Evolutionary conservation across 1,140 invertebrate species (phyloP).

Genomic region (Helicoverpa zea): DNA sequence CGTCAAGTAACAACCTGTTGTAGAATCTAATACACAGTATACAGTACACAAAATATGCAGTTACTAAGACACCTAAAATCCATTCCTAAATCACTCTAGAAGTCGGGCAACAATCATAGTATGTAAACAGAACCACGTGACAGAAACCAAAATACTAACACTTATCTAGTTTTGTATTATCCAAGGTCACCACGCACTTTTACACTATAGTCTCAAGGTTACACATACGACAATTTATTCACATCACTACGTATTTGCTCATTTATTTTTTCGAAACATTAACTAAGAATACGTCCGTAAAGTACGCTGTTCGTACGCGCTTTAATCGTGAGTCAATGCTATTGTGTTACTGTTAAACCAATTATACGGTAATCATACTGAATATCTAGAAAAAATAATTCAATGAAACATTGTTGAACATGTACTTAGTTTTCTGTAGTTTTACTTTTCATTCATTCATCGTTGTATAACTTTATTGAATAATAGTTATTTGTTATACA

Average conservation of each 20-base stretch:
- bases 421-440: too few relatives aligned
- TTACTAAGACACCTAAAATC: too few relatives aligned
- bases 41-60: too few relatives aligned
- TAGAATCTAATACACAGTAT: too few relatives aligned
- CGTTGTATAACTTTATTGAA: too few relatives aligned
- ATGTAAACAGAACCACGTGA: too few relatives aligned
- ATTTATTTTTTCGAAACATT: background rate
- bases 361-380: background rate
- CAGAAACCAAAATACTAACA: background rate
- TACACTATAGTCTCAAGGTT: background rate
- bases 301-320: background rate
- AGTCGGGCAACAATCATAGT: too few relatives aligned
- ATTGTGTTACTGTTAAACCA: slow-evolving; percentile 16
- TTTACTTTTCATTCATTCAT: background rate
- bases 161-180: background rate
- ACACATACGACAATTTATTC: background rate
- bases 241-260: background rate
- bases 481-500: too few relatives aligned
- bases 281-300: background rate
- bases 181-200: background rate
- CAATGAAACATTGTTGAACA: background rate
- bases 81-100: too few relatives aligned
- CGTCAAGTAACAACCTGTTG: too few relatives aligned
- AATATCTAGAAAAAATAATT: background rate
- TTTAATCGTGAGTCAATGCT: background rate